Conservation (phyloP, 2,113 vertebrate species). For the Pygoscelis antarcticus region DNA sequence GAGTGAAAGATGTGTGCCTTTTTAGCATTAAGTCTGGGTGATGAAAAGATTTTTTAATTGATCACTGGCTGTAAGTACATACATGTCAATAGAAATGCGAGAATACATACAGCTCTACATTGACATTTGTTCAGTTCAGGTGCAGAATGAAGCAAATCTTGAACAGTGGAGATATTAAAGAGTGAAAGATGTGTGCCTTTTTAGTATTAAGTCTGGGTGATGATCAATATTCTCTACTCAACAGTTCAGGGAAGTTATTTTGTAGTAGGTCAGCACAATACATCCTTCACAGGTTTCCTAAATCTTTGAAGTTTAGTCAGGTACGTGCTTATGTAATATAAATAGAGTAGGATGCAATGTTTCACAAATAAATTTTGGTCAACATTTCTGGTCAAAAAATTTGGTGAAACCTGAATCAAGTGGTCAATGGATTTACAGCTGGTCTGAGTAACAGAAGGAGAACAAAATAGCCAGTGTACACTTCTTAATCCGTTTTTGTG, state of each 20-base stretch:
- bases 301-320: neutral
- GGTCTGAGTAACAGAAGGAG: neutral
- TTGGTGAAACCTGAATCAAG: neutral
- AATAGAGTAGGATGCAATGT: neutral
- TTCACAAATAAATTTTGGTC: neutral
- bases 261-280: neutral
- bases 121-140: neutral
- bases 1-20: neutral
- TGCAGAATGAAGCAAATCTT: constrained; percentile 18
- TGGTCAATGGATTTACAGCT: neutral
- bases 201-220: neutral
- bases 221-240: neutral
- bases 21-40: neutral
- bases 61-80: neutral
- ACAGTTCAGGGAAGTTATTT: neutral
- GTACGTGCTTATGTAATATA: neutral
- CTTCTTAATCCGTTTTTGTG: neutral
- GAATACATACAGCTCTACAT: neutral
- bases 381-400: neutral
- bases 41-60: neutral
- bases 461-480: neutral
- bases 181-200: neutral
- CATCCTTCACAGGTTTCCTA: neutral
- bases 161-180: neutral
- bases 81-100: neutral